Conservation (phyloP, 2,888 invertebrate species). For the Girardia tigrina region DNA sequence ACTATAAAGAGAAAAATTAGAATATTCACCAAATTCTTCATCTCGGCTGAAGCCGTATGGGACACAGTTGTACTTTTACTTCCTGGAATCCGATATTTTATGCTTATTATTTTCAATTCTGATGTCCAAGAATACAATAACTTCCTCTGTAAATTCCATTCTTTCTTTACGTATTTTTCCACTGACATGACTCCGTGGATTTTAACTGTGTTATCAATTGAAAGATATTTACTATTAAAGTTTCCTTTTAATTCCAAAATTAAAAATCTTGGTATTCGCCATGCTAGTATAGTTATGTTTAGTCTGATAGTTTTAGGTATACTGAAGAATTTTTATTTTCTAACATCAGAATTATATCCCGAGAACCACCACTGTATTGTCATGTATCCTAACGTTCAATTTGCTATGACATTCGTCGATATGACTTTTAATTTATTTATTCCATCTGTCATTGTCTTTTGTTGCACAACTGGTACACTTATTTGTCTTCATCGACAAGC, state of each 20-base stretch:
- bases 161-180: not conserved
- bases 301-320: not conserved
- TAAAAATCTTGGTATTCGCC: too few species aligned
- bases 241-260: not conserved
- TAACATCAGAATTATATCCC: too few species aligned
- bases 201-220: not conserved
- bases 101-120: not conserved
- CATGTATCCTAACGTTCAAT: not conserved
- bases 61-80: not conserved
- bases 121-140: not conserved
- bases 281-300: not conserved
- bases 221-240: too few species aligned
- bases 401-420: not conserved
- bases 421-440: not conserved
- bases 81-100: not conserved
- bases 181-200: not conserved
- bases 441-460: not conserved
- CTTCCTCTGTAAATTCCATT: not conserved
- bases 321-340: not conserved
- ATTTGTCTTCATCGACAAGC: not conserved
- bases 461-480: not conserved
- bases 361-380: not conserved
- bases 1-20: not conserved
- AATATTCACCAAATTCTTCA: not conserved
- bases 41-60: not conserved